A percentile compares a stretch with the other conserved stretches of the same genome.
Evolutionary conservation across 2,113 vertebrate genomes (phyloP).

Genomic region (Indicator maculatus): DNA sequence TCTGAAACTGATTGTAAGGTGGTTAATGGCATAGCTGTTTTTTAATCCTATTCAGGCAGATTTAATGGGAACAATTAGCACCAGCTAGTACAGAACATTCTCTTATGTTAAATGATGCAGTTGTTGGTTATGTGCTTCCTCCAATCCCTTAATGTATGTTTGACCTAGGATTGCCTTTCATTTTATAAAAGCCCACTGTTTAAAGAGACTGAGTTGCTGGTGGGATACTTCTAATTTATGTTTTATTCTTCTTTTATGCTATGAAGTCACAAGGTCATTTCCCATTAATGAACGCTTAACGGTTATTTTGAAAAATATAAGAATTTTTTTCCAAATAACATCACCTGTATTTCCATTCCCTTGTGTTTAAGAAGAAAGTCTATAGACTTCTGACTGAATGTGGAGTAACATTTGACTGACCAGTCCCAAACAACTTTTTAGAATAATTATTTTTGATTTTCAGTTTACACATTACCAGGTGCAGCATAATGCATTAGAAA

Average conservation of each 20-base stretch:
- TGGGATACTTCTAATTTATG: background rate
- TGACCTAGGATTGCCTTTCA: background rate
- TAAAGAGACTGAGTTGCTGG: background rate
- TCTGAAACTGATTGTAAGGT: slow-evolving; percentile 2
- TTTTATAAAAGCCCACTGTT: background rate
- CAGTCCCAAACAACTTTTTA: background rate
- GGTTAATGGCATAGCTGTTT: background rate
- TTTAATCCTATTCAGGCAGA: slow-evolving; percentile 56
- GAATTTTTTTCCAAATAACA: background rate
- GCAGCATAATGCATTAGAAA: background rate
- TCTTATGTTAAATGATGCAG: background rate
- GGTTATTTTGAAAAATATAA: background rate
- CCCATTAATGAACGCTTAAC: background rate
- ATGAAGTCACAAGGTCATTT: background rate
- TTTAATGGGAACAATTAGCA: slow-evolving; percentile 52
- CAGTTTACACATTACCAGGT: background rate
- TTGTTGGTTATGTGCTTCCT: background rate
- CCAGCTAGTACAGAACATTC: slow-evolving; percentile 28
- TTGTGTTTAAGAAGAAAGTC: background rate
- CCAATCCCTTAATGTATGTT: background rate
- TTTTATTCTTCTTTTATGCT: background rate
- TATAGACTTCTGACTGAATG: background rate
- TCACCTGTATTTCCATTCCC: background rate
- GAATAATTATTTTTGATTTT: background rate
- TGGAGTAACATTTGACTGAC: background rate